Evolutionary conservation across 1,140 invertebrate species (phyloP), one percentile per base, ranked within the genome.

Genomic region (Cotesia chilonis): DNA sequence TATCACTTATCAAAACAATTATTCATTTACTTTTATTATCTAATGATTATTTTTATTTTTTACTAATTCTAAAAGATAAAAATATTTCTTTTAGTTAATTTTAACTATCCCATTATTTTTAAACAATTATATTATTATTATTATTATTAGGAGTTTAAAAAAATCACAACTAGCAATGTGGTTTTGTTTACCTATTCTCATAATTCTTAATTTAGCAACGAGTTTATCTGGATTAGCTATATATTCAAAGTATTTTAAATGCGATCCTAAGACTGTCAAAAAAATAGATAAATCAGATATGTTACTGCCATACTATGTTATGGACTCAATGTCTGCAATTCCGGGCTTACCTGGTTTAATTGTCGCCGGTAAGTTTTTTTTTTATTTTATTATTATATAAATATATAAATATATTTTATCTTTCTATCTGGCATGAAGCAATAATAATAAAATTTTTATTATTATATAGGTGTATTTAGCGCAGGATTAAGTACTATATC

Each of bases 401-500:
- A 6, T 9, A 9, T 47, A 47, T 5, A 6, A 9, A 9, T 7
- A 47, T 47, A 47, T 47, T 10, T 5, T 38, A 51, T 41, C 2
- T 54, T 47, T 57, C 67, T 47, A 20, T 3, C 4, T 20, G 54
- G 54, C 10, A 28, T 10, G 51, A 5, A 51, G 17, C 10, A 47
- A 47, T 47, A 61, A 51, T 3, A 47, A 47, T 47, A 61, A 51
- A n/a, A 28, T 52, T 52, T 51, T 70, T 41, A 54, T 54, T 63
- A 17, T 38, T 69, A 17, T 52, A 59, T 68, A 82, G 90, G 94
- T 60, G 92, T 96, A 54, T 95, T 96, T 76, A 94, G 92, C 78
- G 95, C 94, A 1, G 92, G 94, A 0, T 87, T 97, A 1, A 95
- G 94, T 69, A 95, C 95, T 0, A 91, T 96, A 57, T 96, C 94